Conservation (phyloP, 2,113 vertebrate genomes). For the Corydoras maculifer region DNA sequence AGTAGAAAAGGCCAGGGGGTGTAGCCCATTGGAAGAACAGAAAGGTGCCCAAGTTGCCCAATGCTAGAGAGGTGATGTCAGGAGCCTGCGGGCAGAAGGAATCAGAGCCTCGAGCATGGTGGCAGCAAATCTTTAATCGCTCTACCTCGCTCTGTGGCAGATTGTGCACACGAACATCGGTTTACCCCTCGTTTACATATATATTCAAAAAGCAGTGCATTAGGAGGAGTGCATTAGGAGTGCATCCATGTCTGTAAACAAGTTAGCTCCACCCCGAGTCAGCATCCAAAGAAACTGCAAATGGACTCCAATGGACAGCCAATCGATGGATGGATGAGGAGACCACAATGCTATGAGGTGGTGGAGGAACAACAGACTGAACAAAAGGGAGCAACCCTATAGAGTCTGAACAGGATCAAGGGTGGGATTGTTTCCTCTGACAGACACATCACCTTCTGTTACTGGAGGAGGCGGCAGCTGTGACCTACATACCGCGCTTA, state of each 20-base stretch:
- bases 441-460: constrained; percentile 31
- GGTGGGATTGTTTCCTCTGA: constrained; percentile 11
- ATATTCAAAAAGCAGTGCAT: too few relatives aligned
- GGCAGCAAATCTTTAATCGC: too few relatives aligned
- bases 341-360: constrained; percentile 1
- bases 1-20: too few relatives aligned
- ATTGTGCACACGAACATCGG: too few relatives aligned
- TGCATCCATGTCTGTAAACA: background rate
- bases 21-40: too few relatives aligned
- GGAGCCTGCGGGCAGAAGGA: too few relatives aligned
- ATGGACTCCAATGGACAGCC: background rate
- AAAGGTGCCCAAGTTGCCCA: too few relatives aligned
- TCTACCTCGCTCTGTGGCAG: background rate
- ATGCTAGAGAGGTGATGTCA: too few relatives aligned
- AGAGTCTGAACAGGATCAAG: background rate
- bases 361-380: background rate
- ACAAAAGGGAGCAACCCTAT: background rate
- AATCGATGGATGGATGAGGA: background rate
- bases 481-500: constrained; percentile 41
- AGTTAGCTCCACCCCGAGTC: background rate
- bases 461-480: constrained; percentile 28
- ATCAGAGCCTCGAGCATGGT: too few relatives aligned
- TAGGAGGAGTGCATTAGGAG: too few relatives aligned
- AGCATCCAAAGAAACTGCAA: background rate
- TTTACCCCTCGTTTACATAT: too few relatives aligned